Conservation (phyloP, 2,113 vertebrate genomes). For the Apus apus region DNA sequence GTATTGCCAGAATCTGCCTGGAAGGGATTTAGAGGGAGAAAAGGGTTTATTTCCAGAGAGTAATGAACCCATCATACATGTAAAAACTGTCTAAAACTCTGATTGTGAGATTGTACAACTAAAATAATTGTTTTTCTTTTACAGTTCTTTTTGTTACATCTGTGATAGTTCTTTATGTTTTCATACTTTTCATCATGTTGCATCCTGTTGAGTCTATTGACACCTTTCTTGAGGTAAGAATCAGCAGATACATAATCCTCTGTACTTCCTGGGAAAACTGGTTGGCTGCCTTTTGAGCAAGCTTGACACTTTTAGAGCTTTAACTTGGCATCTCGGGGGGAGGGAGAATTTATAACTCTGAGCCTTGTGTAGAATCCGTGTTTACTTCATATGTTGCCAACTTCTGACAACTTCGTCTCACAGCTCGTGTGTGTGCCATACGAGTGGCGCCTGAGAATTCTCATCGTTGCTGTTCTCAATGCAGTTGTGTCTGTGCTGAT, state of each 20-base stretch:
- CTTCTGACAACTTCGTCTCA: conserved; percentile 16
- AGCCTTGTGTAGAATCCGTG: neutral
- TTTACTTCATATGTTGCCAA: neutral
- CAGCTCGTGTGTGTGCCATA: conserved; percentile 93
- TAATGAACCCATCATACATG: neutral
- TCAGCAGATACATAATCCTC: neutral
- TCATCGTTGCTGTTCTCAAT: conserved; percentile 85
- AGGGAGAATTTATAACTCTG: neutral
- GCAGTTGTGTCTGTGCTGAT: conserved; percentile 80
- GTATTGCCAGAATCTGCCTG: neutral
- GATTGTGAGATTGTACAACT: neutral
- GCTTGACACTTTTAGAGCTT: neutral
- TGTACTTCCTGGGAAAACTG: neutral
- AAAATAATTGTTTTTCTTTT: conserved; percentile 39
- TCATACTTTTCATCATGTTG: conserved; percentile 90
- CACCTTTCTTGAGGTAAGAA: conserved; percentile 84
- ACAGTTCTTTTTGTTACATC: conserved; percentile 79
- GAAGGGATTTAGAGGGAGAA: neutral
- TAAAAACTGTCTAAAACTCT: neutral
- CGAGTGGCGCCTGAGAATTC: conserved; percentile 85
- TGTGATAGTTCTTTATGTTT: conserved; percentile 75
- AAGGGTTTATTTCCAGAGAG: neutral
- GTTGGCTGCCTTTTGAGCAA: neutral
- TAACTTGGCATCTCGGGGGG: neutral
- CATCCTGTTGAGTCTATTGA: conserved; percentile 82